Conservation (phyloP, 1,140 invertebrate species). For the Sarcophaga bullata region DNA sequence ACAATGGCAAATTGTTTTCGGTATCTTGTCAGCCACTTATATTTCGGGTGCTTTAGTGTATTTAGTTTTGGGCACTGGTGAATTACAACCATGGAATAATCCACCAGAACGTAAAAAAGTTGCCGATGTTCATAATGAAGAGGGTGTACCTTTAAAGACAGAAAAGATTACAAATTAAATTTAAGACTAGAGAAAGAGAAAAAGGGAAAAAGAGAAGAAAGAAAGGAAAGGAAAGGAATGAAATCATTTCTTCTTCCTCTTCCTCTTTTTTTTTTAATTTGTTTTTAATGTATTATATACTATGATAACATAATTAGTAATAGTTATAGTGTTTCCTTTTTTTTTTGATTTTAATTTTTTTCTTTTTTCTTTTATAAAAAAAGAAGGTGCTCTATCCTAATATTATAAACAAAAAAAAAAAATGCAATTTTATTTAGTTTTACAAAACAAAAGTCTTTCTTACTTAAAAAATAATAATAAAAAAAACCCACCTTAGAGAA, state of each 20-base stretch:
- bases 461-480: background rate
- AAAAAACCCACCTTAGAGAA: constrained; percentile 33
- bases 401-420: background rate
- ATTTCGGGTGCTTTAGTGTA: constrained; percentile 76
- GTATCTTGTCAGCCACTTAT: constrained; percentile 80
- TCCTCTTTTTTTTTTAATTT: background rate
- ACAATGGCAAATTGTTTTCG: constrained; percentile 88
- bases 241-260: background rate
- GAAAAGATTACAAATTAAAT: constrained; percentile 48
- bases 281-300: constrained; percentile 27
- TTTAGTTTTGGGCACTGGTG: constrained; percentile 75
- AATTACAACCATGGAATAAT: constrained; percentile 71
- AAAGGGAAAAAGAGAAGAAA: no score
- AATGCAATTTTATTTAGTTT: background rate
- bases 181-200: background rate
- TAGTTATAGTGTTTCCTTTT: no score
- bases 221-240: background rate
- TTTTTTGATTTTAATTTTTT: background rate
- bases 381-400: constrained; percentile 33
- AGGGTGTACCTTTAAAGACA: constrained; percentile 61
- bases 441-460: constrained; percentile 2
- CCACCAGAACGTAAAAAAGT: constrained; percentile 60
- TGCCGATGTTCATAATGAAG: constrained; percentile 52
- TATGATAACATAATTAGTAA: no score
- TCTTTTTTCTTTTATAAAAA: background rate